Conservation (phyloP, 2,888 invertebrate species). For the Stenodema calcarata region DNA sequence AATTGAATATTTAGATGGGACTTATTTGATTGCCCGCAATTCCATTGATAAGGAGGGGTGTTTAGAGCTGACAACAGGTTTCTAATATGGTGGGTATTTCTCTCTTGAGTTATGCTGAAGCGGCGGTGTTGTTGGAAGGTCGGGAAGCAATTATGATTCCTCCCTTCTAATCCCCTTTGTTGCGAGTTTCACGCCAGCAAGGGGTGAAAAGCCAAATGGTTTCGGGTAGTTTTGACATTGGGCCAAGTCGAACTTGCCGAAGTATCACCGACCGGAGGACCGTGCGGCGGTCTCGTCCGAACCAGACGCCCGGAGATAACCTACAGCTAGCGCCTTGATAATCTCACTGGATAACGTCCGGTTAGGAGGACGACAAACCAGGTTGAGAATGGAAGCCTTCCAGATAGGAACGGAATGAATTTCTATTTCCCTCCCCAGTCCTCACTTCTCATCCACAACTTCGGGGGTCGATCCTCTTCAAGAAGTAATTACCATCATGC, state of each 20-base stretch:
- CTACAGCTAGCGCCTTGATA: not conserved
- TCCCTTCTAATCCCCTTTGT: not conserved
- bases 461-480: slow-evolving; percentile 13
- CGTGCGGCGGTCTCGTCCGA: not conserved
- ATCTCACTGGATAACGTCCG: not conserved
- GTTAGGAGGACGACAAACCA: not conserved
- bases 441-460: too few relatives aligned
- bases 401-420: not conserved
- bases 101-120: not conserved
- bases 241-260: not conserved
- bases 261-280: not conserved
- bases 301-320: not conserved
- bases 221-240: not conserved
- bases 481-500: slow-evolving; percentile 24
- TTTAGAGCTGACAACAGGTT: not conserved
- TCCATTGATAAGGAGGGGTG: not conserved
- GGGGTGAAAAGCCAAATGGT: not conserved
- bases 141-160: not conserved
- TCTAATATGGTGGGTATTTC: not conserved
- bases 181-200: not conserved
- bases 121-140: not conserved
- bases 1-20: not conserved
- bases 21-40: not conserved
- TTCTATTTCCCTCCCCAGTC: not conserved
- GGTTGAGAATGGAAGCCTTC: not conserved